Evolutionary conservation across 1,140 invertebrate genomes (phyloP).

Genomic region (Bathynomus jamesi): DNA sequence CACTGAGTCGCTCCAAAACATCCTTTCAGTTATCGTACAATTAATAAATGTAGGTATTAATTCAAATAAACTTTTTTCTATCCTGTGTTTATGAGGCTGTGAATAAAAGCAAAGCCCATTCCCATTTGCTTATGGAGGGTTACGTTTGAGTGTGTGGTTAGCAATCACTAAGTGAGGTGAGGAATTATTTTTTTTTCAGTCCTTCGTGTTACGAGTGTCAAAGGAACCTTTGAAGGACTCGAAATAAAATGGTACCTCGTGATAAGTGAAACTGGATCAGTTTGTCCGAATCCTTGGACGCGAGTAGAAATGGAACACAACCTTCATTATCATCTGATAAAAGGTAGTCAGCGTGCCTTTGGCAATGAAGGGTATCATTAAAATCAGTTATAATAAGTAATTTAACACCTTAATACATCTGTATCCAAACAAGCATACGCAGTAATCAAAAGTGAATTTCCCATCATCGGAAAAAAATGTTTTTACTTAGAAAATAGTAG

Average conservation of each 20-base stretch:
- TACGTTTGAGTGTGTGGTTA: too few species aligned
- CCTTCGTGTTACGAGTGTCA: not conserved
- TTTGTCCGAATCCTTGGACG: slow-evolving; percentile 40
- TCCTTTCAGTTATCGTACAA: too few species aligned
- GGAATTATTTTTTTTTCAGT: not conserved
- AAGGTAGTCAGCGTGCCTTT: slow-evolving; percentile 42
- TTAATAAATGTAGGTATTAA: too few species aligned
- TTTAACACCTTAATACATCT: not conserved
- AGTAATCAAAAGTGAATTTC: not conserved
- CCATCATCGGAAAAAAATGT: not conserved
- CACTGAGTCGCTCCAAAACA: too few species aligned
- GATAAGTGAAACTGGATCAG: slow-evolving; percentile 41
- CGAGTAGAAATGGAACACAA: slow-evolving; percentile 41
- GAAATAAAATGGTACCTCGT: slow-evolving; percentile 24
- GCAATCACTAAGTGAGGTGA: too few species aligned
- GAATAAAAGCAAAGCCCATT: too few species aligned
- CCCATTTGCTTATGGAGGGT: too few species aligned
- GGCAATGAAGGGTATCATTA: slow-evolving; percentile 22
- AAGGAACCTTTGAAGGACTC: not conserved
- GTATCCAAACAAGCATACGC: too few species aligned
- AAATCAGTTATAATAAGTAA: too few species aligned
- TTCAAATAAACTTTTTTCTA: too few species aligned
- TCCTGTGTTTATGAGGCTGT: too few species aligned
- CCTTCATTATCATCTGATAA: slow-evolving; percentile 41
- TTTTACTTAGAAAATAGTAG: too few species aligned